Evolutionary conservation across 2,888 invertebrate genomes (phyloP).

Genomic region (Thysanoteuthis rhombus): DNA sequence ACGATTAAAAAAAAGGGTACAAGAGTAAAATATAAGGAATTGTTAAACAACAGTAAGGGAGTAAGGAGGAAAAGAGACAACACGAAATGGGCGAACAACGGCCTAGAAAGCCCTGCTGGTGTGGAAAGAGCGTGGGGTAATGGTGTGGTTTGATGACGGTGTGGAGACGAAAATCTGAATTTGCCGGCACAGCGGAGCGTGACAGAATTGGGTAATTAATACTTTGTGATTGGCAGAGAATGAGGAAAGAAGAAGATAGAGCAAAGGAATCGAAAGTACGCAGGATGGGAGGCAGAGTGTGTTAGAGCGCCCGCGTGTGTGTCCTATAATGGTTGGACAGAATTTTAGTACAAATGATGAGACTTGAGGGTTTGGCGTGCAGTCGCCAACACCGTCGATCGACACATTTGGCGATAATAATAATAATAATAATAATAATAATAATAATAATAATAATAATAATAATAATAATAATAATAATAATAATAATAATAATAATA

Average conservation of each 20-base stretch:
- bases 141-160: background rate
- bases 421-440: background rate
- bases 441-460: too few relatives aligned
- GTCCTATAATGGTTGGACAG: background rate
- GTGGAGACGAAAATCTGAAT: slow-evolving; percentile 12
- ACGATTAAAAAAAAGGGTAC: background rate
- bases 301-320: background rate
- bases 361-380: too few relatives aligned
- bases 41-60: background rate
- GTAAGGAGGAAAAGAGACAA: background rate
- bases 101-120: background rate
- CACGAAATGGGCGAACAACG: background rate
- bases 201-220: slow-evolving; percentile 12
- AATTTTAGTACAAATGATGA: background rate
- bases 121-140: background rate
- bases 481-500: too few relatives aligned
- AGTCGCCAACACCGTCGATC: background rate
- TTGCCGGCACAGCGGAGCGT: slow-evolving; percentile 12
- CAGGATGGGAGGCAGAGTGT: background rate
- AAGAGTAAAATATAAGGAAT: background rate
- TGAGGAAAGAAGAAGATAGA: background rate
- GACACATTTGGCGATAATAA: background rate
- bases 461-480: too few relatives aligned
- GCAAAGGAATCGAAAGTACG: background rate
- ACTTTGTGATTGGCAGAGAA: background rate